These are phyloP conservation scores for Chymomyza procnemis DNA, from an alignment of 2,888 invertebrate genomes.

Conservation along the genomic window DNA sequence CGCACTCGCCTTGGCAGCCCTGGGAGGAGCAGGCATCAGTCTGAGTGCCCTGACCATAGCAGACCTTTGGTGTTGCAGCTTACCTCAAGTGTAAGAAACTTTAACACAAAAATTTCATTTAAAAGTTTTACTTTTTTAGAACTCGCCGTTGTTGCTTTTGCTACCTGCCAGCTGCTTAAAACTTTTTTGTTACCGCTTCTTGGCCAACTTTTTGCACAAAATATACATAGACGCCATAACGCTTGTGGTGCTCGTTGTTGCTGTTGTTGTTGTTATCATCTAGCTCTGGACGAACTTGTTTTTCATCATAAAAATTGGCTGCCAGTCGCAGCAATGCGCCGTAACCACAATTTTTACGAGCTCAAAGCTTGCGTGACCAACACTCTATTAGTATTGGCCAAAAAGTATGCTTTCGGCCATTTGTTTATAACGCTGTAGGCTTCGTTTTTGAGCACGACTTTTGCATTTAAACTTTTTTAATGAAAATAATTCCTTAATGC, in stretches of 20 bases:
- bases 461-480: constrained; percentile 4
- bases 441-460: not conserved
- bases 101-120: constrained; percentile 72
- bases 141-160: not conserved
- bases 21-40: too few relatives aligned
- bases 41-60: not conserved
- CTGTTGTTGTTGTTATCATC: constrained; percentile 28
- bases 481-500: constrained; percentile 1
- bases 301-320: constrained; percentile 54
- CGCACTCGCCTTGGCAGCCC: constrained; percentile 31
- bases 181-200: constrained; percentile 44
- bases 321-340: not conserved
- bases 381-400: constrained; percentile 56
- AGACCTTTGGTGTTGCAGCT: constrained; percentile 8
- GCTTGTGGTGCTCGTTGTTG: constrained; percentile 32
- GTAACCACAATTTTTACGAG: not conserved
- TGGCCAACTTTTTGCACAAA: constrained; percentile 61
- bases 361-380: not conserved
- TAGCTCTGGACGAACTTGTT: not conserved
- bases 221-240: constrained; percentile 55
- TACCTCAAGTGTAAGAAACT: constrained; percentile 62
- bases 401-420: not conserved
- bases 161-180: constrained; percentile 59
- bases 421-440: not conserved
- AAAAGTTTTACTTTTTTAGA: constrained; percentile 54